Base-by-base conservation (phyloP, 2,113 vertebrate species). In the Leucoraja erinaceus region DNA sequence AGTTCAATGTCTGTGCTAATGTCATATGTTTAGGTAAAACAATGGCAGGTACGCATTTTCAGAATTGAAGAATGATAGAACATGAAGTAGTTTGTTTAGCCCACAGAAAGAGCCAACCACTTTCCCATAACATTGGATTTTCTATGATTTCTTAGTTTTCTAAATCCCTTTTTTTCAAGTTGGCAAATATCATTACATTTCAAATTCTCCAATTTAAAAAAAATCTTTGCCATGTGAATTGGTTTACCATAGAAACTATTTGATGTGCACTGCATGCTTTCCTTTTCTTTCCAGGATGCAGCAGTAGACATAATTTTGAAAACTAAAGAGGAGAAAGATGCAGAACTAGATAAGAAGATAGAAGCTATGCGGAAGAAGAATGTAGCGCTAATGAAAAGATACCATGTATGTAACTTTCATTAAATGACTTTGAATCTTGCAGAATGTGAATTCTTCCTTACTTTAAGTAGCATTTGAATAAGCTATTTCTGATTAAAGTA, bases 301-400 rank as follows among this genome's bases (percentile, higher is more conserved):
- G 93, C 94, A 28, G 94, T 95, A 93, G 96, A 97, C 9, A 95
- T 96, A 5, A 95, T 96, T 93, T 91, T 97, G 93, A 96, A 96
- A 94, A 97, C 96, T 95, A 98, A 98, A 93, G 96, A 98, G 79
- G 97, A 97, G 93, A 98, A 97, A 93, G 98, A 99, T 93, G 96
- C 97, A 2, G 98, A 99, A 93, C 96, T 99, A 5, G 98, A 99
- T 94, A 97, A 97, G 94, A 98, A 98, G 95, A 99, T 99, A 18
- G 94, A 98, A 94, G 99, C 98, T 93, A 96, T 99, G 93, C 96
- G 98, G 91, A 98, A 98, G 94, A 99, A 99, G 95, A 99, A 99
- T 0, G 97, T 98, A 95, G 98, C 96, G 0, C 97, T 99, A 8
- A 97, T 99, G 94, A 98, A 97, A 94, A 97, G 98, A 94, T 98